Percentiles rank a stretch among this genome's conserved stretches.
These are phyloP conservation scores for Crenuchus spilurus DNA, from an alignment of 2,797 vertebrate species.

Conservation along the genomic window DNA sequence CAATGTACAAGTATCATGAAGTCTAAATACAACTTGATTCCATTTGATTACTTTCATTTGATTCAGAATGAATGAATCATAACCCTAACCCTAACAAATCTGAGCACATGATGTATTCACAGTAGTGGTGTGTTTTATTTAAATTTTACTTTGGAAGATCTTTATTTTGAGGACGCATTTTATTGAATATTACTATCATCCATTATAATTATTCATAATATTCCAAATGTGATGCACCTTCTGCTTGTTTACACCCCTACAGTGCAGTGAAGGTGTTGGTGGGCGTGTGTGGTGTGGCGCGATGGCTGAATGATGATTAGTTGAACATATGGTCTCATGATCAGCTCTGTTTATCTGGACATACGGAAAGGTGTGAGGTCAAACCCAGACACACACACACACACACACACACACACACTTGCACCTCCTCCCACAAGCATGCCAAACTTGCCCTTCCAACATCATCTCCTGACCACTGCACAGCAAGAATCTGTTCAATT, in stretches of 20 bases:
- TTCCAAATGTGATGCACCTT: neutral
- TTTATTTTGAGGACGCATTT: neutral
- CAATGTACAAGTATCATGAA: no score
- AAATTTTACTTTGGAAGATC: no score
- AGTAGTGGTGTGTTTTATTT: no score
- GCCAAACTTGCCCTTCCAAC: neutral
- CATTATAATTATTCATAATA: no score
- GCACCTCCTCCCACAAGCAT: constrained; percentile 29
- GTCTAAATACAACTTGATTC: no score
- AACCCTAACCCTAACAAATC: no score
- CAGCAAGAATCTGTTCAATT: no score
- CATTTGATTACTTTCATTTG: no score
- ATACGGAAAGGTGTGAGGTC: constrained; percentile 19
- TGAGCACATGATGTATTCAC: no score
- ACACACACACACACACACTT: neutral
- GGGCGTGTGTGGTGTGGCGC: neutral
- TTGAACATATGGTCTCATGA: constrained; percentile 31
- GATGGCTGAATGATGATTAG: neutral
- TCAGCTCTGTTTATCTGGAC: constrained; percentile 6
- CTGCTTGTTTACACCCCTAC: neutral
- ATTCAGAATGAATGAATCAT: no score
- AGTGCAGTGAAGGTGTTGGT: neutral
- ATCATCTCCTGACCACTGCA: constrained; percentile 17
- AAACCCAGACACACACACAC: constrained; percentile 6
- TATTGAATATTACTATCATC: neutral